Percentiles rank a stretch among this genome's conserved stretches.
phyloP scores from a whole-genome alignment of 2,113 vertebrate species.

The Zosterops pallidus region DNA sequence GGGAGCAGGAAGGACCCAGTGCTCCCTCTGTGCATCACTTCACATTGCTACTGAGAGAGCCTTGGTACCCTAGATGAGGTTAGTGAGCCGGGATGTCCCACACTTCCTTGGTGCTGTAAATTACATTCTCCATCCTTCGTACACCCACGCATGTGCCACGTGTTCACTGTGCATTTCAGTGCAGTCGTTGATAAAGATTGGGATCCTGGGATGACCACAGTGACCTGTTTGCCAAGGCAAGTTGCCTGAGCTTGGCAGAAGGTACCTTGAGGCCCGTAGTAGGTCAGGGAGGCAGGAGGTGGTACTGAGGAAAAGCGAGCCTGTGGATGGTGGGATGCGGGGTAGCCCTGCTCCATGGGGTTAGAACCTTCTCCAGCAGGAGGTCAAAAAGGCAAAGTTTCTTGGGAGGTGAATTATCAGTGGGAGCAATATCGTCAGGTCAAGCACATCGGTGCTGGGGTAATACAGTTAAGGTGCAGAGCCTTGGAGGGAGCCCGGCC shows the following conservation, averaged over 20 bases:
- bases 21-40: not conserved
- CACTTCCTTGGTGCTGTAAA: not conserved
- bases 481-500: conserved; percentile 74
- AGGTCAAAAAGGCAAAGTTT: conserved; percentile 94
- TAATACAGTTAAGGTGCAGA: conserved; percentile 88
- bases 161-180: not conserved
- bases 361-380: conserved; percentile 37
- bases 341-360: conserved; percentile 4
- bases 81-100: fast-evolving
- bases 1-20: not conserved
- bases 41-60: not conserved
- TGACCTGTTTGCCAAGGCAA: not conserved
- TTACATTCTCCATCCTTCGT: not conserved
- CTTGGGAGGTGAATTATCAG: conserved; percentile 84
- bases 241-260: not conserved
- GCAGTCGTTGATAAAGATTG: not conserved
- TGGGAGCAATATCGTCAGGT: conserved; percentile 77
- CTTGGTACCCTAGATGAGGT: not conserved
- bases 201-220: not conserved
- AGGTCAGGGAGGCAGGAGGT: not conserved
- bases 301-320: not conserved
- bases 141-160: fast-evolving
- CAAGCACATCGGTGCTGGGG: conserved; percentile 78
- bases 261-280: not conserved
- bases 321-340: not conserved